Conservation (phyloP, 1,140 invertebrate species). For the Drosophila pandora region DNA sequence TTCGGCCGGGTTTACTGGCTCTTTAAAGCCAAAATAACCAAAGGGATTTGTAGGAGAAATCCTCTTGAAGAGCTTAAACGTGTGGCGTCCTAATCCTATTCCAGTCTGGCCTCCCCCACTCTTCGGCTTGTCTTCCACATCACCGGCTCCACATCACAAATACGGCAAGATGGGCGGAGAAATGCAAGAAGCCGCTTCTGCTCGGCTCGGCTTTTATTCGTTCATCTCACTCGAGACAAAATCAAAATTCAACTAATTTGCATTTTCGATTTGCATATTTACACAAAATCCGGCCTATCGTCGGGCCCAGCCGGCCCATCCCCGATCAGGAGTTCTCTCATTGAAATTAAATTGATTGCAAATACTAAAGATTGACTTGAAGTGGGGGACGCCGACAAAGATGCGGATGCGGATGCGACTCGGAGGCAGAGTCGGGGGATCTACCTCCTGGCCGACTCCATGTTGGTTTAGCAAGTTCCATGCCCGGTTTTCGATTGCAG, state of each 20-base stretch:
- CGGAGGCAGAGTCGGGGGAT: not conserved
- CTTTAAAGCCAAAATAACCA: slow-evolving; percentile 5
- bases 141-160: slow-evolving; percentile 32
- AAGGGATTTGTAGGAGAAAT: slow-evolving; percentile 2
- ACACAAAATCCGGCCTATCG: slow-evolving; percentile 59
- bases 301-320: slow-evolving; percentile 22
- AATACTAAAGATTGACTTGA: slow-evolving; percentile 81
- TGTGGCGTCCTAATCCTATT: slow-evolving; percentile 42
- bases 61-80: slow-evolving; percentile 13
- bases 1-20: not conserved
- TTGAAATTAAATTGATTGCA: slow-evolving; percentile 83
- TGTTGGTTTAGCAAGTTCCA: slow-evolving; percentile 48
- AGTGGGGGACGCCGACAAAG: slow-evolving; percentile 46
- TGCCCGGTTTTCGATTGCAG: not conserved
- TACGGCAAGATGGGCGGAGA: slow-evolving; percentile 1
- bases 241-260: slow-evolving; percentile 81
- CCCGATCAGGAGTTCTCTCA: slow-evolving; percentile 70
- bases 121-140: slow-evolving; percentile 37
- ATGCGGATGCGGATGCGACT: slow-evolving; percentile 18
- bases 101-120: slow-evolving; percentile 9
- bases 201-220: slow-evolving; percentile 34
- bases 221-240: slow-evolving; percentile 62
- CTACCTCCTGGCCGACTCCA: not conserved
- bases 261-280: slow-evolving; percentile 82
- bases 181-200: slow-evolving; percentile 38